Evolutionary conservation across 2,888 invertebrate genomes (phyloP), one percentile per base, ranked within the genome.

Genomic region (Diplazon laetatorius): DNA sequence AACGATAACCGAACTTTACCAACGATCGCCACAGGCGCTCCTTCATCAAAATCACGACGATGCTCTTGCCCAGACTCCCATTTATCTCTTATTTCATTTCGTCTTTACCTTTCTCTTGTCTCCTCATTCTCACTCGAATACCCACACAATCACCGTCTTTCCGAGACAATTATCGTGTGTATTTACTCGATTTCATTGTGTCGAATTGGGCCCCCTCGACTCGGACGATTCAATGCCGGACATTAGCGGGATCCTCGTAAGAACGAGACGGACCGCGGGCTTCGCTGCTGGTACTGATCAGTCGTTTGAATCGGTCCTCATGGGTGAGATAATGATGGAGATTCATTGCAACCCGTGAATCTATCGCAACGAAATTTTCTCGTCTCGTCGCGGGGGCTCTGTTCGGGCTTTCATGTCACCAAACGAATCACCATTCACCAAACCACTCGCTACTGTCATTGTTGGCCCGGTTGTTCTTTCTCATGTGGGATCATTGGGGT

Each of bases 181-280:
- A 70, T 78, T 78, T 78, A 75, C 71, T 75, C 74, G 71, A 66
- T 75, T 55, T 71, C 71, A 78, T 78, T 78, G 78, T 78, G 70
- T 78, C 78, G 70, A 78, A 78, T 78, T 78, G 78, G 75, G n/a
- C n/a, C n/a, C 46, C 74, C 35, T 70, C 65, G 65, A 55, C 78
- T 75, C 70, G 70, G 46, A 78, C 74, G 25, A 74, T 78, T 74
- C 78, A 70, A 68, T 71, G 70, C 59, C 52, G n/a, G 65, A 55
- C 66, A 8, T 55, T 55, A 44, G 42, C 20, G 14, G 25, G 5
- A n/a, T 2, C 6, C 6, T 30, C 6, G 6, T 30, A 30, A 30
- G 30, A 5, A 30, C 6, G 30, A 30, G 30, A 25, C n/a, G 59
- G 42, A 10, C 6, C 4, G 18, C 25, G 25, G 52, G n/a, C n/a